Conservation (phyloP, 2,888 invertebrate species). For the Volucella bombylans region DNA sequence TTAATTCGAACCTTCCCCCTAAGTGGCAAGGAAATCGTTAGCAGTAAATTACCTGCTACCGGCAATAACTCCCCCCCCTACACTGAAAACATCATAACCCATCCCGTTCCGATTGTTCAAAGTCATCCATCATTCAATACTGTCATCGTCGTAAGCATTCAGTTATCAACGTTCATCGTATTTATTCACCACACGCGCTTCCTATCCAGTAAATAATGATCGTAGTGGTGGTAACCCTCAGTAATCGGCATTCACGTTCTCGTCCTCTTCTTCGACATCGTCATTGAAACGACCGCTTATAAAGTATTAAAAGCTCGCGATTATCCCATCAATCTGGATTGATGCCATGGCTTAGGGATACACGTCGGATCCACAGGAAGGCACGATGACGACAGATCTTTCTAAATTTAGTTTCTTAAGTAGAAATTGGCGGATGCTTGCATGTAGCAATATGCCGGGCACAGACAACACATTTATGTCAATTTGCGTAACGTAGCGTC, state of each 20-base stretch:
- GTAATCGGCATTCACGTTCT: constrained; percentile 13
- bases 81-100: constrained; percentile 17
- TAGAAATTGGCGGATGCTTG: constrained; percentile 40
- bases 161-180: constrained; percentile 47
- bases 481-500: constrained; percentile 64
- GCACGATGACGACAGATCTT: constrained; percentile 3
- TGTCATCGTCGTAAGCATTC: constrained; percentile 46
- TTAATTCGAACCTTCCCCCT: constrained; percentile 24
- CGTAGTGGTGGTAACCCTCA: constrained; percentile 21
- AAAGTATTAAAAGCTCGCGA: constrained; percentile 67
- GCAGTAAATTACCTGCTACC: constrained; percentile 47
- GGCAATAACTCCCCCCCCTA: constrained; percentile 6
- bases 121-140: constrained; percentile 41
- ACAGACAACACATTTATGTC: constrained; percentile 43
- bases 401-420: constrained; percentile 48
- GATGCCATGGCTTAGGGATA: constrained; percentile 11
- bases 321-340: constrained; percentile 65
- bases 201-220: constrained; percentile 51
- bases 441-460: background rate
- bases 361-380: background rate
- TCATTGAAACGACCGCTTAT: constrained; percentile 43
- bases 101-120: background rate
- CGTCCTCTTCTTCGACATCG: background rate
- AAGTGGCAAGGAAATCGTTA: constrained; percentile 32
- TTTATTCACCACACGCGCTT: constrained; percentile 44